Conservation (phyloP, 2,888 invertebrate genomes). For the Electrophaes corylata region DNA sequence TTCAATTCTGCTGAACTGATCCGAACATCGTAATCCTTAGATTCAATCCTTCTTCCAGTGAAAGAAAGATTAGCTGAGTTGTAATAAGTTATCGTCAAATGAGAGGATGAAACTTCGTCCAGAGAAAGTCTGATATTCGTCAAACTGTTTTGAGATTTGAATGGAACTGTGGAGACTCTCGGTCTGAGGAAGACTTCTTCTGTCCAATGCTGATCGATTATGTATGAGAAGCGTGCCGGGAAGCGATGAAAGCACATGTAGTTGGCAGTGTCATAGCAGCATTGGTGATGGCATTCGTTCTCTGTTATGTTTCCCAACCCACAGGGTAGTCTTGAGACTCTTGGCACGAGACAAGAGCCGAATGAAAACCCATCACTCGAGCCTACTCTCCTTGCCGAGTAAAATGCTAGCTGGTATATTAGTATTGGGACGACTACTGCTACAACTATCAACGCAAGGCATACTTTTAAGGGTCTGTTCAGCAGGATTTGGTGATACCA, state of each 20-base stretch:
- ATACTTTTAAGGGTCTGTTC: slow-evolving; percentile 65
- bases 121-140: slow-evolving; percentile 58
- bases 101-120: slow-evolving; percentile 66
- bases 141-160: slow-evolving; percentile 52
- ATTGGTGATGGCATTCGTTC: slow-evolving; percentile 70
- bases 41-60: slow-evolving; percentile 51
- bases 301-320: slow-evolving; percentile 59
- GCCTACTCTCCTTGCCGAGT: slow-evolving; percentile 51
- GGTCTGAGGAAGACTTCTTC: slow-evolving; percentile 62
- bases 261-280: slow-evolving; percentile 76
- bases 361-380: slow-evolving; percentile 68
- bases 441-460: slow-evolving; percentile 48
- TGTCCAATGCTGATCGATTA: slow-evolving; percentile 60
- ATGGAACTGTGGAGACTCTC: slow-evolving; percentile 64
- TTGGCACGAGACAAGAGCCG: slow-evolving; percentile 67
- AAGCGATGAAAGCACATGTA: slow-evolving; percentile 79
- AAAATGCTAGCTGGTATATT: slow-evolving; percentile 62
- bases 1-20: slow-evolving; percentile 62
- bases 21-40: slow-evolving; percentile 58
- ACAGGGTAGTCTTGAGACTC: slow-evolving; percentile 63
- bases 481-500: slow-evolving; percentile 71
- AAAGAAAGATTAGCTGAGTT: slow-evolving; percentile 48
- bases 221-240: slow-evolving; percentile 80
- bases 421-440: slow-evolving; percentile 61
- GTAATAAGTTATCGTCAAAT: slow-evolving; percentile 66